These are phyloP conservation scores for Heliconius aoede DNA, from an alignment of 2,888 invertebrate species.

Conservation along the genomic window DNA sequence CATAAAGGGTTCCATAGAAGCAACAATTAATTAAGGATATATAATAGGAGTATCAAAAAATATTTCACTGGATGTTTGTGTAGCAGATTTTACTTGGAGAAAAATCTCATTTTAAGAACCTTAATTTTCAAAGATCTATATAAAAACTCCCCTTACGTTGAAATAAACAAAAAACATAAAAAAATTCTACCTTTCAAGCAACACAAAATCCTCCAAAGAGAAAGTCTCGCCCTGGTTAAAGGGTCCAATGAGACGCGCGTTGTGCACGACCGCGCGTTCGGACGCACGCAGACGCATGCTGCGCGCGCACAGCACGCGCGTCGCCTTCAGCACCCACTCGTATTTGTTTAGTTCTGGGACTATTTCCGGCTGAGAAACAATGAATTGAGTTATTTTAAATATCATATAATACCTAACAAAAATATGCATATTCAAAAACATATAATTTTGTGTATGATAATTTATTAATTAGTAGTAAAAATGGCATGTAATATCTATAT, in stretches of 20 bases:
- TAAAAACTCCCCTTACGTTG: conserved; percentile 24
- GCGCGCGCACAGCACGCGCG: conserved; percentile 87
- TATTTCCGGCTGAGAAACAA: conserved; percentile 70
- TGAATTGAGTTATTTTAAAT: neutral
- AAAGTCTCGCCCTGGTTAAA: conserved; percentile 89
- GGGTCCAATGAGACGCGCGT: conserved; percentile 95
- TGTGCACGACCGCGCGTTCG: conserved; percentile 90
- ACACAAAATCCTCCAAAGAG: conserved; percentile 92
- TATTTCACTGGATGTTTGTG: too few species aligned
- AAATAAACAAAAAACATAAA: conserved; percentile 15
- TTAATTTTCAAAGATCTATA: too few species aligned
- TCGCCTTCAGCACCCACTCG: conserved; percentile 86
- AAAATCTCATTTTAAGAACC: too few species aligned
- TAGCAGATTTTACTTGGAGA: neutral
- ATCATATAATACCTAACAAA: too few species aligned
- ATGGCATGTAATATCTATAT: too few species aligned
- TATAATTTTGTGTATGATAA: too few species aligned
- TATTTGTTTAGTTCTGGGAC: conserved; percentile 83
- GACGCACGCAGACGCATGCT: conserved; percentile 87
- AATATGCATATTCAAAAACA: too few species aligned
- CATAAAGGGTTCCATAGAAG: too few species aligned
- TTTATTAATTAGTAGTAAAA: too few species aligned
- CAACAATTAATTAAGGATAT: too few species aligned
- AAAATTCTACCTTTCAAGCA: conserved; percentile 88
- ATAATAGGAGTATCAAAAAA: too few species aligned